Base-by-base conservation (phyloP, 1,140 invertebrate species). In the Andrena cerasifolii region DNA sequence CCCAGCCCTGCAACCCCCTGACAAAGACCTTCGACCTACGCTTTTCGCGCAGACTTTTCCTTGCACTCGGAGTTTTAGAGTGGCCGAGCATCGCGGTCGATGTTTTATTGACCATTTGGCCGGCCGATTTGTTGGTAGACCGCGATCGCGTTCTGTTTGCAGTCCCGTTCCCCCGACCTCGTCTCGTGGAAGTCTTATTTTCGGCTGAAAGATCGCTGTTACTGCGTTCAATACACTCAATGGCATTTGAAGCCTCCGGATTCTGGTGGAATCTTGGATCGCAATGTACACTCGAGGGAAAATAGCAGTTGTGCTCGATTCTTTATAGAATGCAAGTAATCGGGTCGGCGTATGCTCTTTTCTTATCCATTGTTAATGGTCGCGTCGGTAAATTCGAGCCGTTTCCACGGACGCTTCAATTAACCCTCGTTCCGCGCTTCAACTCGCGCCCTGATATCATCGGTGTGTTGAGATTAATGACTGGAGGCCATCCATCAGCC, bases 11-110 rank as follows among this genome's bases (percentile, higher is more conserved):
- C 40, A 67, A 6, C 49, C 54, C 47, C 24, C 33, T 12, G 65
- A 40, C 63, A 49, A 31, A 68, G 43, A 76, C 65, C 73, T 76
- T 68, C 43, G 53, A 76, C 73, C 53, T 68, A 68, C 53, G 66
- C 63, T 67, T 76, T 76, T 76, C 65, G 53, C 43, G 33, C 53
- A 58, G 40, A n/a, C 73, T 58, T 56, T 40, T 67, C 63, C 40
- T 26, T 49, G n/a, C 58, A 40, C 12, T 3, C 18, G 21, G 4
- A 12, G n/a, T 18, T 21, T 31, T 49, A 45, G 26, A 56, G 31
- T 16, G 62, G 72, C 16, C 21, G 40, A 24, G 24, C 12, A n/a
- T n/a, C 45, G 63, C 28, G 51, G 28, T 68, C 53, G 26, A 76
- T 68, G 43, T 43, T 76, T 67, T 49, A 68, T 76, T 49, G 53